Conservation (phyloP, 2,888 invertebrate genomes). For the Schizotus pectinicornis region DNA sequence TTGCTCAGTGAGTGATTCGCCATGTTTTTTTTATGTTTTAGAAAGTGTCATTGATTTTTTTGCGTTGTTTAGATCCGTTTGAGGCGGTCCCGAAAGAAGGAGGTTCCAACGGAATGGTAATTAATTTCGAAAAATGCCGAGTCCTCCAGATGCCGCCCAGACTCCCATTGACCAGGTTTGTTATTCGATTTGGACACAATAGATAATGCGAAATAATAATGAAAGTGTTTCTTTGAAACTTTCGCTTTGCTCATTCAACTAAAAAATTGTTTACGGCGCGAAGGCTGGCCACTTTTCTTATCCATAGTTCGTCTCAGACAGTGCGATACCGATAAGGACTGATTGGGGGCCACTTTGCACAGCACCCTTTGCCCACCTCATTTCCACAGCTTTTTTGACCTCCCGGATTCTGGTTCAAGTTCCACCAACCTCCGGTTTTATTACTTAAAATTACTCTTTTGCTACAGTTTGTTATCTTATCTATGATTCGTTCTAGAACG, state of each 20-base stretch:
- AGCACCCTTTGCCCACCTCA: too few species aligned
- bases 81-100: conserved; percentile 2
- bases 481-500: too few species aligned
- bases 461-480: too few species aligned
- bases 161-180: conserved; percentile 11
- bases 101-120: conserved; percentile 14
- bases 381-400: too few species aligned
- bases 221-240: conserved; percentile 8
- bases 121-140: conserved; percentile 15
- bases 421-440: too few species aligned
- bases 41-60: conserved; percentile 1
- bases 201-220: conserved; percentile 4
- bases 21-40: background rate
- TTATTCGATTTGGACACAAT: conserved; percentile 4
- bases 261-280: background rate
- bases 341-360: too few species aligned
- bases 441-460: too few species aligned
- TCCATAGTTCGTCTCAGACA: too few species aligned
- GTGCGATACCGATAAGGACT: too few species aligned
- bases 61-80: background rate
- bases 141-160: conserved; percentile 6
- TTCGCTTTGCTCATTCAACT: conserved; percentile 4
- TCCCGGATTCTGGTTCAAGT: too few species aligned
- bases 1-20: too few species aligned
- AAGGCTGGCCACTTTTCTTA: background rate